phyloP scores from a whole-genome alignment of 1,140 invertebrate genomes.

The Pseudomyrmex dendroicus region DNA sequence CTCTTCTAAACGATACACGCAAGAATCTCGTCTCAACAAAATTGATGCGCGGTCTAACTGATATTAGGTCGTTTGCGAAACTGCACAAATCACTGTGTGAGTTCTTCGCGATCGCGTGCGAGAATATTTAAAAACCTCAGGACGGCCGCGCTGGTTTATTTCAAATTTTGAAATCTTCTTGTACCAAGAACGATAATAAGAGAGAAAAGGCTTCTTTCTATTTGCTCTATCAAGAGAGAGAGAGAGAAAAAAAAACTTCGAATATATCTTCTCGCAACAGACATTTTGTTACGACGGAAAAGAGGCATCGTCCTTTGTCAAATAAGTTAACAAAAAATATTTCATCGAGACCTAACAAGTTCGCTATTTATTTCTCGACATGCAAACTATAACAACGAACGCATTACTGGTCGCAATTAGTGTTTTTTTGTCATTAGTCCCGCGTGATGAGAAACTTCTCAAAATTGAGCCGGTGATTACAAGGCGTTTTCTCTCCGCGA shows the following conservation, averaged over 20 bases:
- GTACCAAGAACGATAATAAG: background rate
- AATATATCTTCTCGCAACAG: too few species aligned
- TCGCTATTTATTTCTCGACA: too few species aligned
- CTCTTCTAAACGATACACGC: background rate
- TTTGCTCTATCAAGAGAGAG: too few species aligned
- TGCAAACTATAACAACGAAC: background rate
- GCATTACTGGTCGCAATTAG: too few species aligned
- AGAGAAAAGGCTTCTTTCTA: background rate
- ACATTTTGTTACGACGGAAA: too few species aligned
- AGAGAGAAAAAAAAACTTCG: too few species aligned
- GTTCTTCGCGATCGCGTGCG: background rate
- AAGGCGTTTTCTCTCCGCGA: too few species aligned
- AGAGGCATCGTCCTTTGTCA: background rate
- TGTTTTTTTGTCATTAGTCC: too few species aligned
- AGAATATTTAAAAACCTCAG: background rate
- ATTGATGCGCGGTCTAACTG: conserved; percentile 16
- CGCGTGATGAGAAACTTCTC: background rate
- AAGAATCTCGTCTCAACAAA: background rate
- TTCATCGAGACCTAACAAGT: background rate
- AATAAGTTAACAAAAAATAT: background rate
- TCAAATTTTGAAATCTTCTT: background rate
- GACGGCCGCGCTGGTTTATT: background rate
- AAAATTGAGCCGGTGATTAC: background rate
- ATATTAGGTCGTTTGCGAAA: too few species aligned
- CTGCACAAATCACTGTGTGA: conserved; percentile 11